Conservation (phyloP, 2,888 invertebrate genomes). For the Cryptus armator region DNA sequence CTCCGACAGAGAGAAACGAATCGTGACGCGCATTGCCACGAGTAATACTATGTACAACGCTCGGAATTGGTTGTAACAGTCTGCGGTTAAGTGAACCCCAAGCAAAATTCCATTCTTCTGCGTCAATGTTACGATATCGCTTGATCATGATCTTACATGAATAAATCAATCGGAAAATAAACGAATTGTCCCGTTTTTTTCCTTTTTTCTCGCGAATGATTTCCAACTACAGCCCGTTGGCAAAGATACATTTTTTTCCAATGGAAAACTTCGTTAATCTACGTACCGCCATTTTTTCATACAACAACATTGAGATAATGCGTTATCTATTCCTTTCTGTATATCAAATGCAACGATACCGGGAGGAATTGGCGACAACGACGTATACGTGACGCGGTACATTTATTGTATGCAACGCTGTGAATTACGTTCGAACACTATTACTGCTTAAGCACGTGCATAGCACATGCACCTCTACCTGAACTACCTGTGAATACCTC, state of each 20-base stretch:
- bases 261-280: background rate
- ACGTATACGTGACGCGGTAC: background rate
- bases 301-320: background rate
- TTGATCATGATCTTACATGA: conserved; percentile 19
- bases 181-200: conserved; percentile 1
- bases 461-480: conserved; percentile 31
- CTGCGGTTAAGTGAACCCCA: conserved; percentile 21
- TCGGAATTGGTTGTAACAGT: conserved; percentile 45
- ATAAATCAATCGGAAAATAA: conserved; percentile 30
- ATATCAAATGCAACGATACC: background rate
- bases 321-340: background rate
- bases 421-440: conserved; percentile 18
- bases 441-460: conserved; percentile 31
- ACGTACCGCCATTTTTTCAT: background rate
- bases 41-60: conserved; percentile 16
- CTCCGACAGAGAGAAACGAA: conserved; percentile 25
- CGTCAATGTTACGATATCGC: conserved; percentile 53
- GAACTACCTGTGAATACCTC: conserved; percentile 39
- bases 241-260: too few species aligned
- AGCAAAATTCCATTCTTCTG: conserved; percentile 51
- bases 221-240: too few species aligned
- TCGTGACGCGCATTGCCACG: conserved; percentile 24
- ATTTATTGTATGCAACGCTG: background rate
- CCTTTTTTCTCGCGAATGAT: background rate
- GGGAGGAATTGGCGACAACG: conserved; percentile 9